A percentile compares a stretch with the other conserved stretches of the same genome.
Conservation (phyloP, 2,113 vertebrate species). For the Oreochromis tanganicae region DNA sequence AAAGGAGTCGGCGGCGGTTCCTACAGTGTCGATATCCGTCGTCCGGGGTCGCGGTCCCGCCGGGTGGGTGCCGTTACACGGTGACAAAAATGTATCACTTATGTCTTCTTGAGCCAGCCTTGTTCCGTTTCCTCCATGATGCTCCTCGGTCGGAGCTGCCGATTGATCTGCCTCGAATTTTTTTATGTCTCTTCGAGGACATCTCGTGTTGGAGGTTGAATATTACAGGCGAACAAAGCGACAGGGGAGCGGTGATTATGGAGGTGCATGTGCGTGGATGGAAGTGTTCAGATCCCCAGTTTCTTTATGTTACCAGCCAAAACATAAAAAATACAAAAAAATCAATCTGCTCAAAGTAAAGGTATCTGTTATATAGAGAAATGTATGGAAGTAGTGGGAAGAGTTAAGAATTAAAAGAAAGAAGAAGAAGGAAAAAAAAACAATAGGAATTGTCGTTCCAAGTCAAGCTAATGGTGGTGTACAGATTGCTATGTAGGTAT, state of each 20-base stretch:
- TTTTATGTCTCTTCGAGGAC: constrained; percentile 77
- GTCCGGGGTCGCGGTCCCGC: constrained; percentile 48
- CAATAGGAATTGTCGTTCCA: background rate
- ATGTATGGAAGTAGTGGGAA: background rate
- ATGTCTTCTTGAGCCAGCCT: constrained; percentile 76
- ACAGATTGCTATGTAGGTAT: background rate
- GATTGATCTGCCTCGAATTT: constrained; percentile 79
- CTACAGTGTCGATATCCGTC: background rate
- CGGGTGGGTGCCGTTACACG: constrained; percentile 54
- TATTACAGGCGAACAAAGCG: constrained; percentile 27
- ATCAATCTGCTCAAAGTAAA: background rate
- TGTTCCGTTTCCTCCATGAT: constrained; percentile 83
- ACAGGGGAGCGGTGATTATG: background rate
- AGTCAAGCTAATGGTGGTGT: background rate
- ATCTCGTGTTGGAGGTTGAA: constrained; percentile 57
- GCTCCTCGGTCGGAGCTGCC: constrained; percentile 79
- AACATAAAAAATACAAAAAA: background rate
- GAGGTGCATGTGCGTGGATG: background rate
- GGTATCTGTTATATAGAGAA: background rate
- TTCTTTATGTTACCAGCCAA: background rate
- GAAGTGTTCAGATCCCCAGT: background rate
- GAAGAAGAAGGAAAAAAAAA: background rate
- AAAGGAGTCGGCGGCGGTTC: constrained; percentile 14
- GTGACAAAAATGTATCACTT: constrained; percentile 77
- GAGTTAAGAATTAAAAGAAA: background rate